Evolutionary conservation across 2,888 invertebrate species (phyloP), one percentile per base, ranked within the genome.

Genomic region (Drosophila vallismaia): DNA sequence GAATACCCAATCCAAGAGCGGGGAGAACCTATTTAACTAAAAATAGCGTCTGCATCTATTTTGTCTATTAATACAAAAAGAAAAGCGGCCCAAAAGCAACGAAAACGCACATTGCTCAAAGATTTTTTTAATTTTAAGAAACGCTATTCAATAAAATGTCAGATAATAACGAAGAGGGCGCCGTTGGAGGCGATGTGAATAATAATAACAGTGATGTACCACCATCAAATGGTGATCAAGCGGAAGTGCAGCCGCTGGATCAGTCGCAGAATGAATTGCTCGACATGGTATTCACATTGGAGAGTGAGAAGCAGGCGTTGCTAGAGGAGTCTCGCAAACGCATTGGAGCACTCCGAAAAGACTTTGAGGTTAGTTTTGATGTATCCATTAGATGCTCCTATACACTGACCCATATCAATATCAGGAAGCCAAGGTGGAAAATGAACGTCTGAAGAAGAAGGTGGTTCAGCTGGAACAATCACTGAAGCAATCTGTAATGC

Each of bases 271-370:
- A 88, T 58, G 91, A 92, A 44, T 81, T 92, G 46, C 86, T 92
- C 28, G 92, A 91, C 66, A 89, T 91, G 78, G 89, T 92, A 0
- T 91, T 91, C 68, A 78, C 86, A 46, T 81, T 92, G 71, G 92
- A 92, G 80, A 91, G 91, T 73, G 92, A 92, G 66, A 92, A 92
- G 64, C 89, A 91, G 46, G 86, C 89, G 38, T 68, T 92, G 59
- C 74, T 91, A 50, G 92, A 92, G 67, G 91, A 91, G 71, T 90
- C 91, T 14, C 90, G 90, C 49, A 86, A 85, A 71, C 77, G 90
- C 71, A 89, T 92, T 40, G 79, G 78, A 40, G 84, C 87, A 49
- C 82, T 91, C 29, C 89, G 90, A 33, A 91, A 89, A 81, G 92
- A 92, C 66, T 87, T 90, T 68, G 91, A 91, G 88, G 91, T 91